A percentile compares a stretch with the other conserved stretches of the same genome.
phyloP scores from a whole-genome alignment of 2,888 invertebrate genomes.

The Campoplex capitator region DNA sequence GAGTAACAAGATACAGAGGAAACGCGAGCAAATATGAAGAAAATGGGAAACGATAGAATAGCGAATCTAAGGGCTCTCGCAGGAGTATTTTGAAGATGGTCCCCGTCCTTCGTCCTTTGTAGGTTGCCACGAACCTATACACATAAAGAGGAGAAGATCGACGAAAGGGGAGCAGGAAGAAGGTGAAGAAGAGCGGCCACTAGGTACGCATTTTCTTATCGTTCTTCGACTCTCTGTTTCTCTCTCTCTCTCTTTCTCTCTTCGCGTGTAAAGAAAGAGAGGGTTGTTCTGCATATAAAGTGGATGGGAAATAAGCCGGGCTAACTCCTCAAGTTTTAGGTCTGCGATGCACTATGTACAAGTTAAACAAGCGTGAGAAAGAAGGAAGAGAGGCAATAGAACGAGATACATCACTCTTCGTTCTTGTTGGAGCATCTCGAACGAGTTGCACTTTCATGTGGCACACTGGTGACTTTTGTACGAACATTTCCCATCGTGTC shows the following conservation, averaged over 20 bases:
- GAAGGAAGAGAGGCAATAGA: slow-evolving; percentile 67
- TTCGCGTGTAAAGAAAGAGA: slow-evolving; percentile 67
- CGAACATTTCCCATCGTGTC: slow-evolving; percentile 51
- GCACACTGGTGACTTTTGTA: slow-evolving; percentile 39
- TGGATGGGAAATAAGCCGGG: slow-evolving; percentile 82
- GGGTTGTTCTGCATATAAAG: slow-evolving; percentile 83
- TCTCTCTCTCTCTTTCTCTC: slow-evolving; percentile 18
- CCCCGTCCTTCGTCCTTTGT: slow-evolving; percentile 44
- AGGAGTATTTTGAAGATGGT: slow-evolving; percentile 31
- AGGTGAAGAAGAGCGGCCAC: slow-evolving; percentile 30
- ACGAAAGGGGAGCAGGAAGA: slow-evolving; percentile 14
- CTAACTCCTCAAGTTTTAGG: slow-evolving; percentile 67
- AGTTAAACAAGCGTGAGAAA: not conserved
- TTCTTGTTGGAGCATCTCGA: slow-evolving; percentile 47
- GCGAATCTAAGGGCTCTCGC: slow-evolving; percentile 30
- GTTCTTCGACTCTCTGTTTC: slow-evolving; percentile 38
- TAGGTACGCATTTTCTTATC: slow-evolving; percentile 54
- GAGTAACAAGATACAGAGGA: slow-evolving; percentile 60
- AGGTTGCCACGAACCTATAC: slow-evolving; percentile 22
- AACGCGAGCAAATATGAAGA: slow-evolving; percentile 28
- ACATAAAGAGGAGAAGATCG: slow-evolving; percentile 2
- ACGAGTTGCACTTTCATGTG: slow-evolving; percentile 58
- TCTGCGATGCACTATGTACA: slow-evolving; percentile 55
- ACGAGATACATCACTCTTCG: slow-evolving; percentile 33
- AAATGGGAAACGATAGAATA: slow-evolving; percentile 21